These are phyloP conservation scores for Drosophila phalerata DNA, from an alignment of 2,888 invertebrate genomes.

Conservation along the genomic window DNA sequence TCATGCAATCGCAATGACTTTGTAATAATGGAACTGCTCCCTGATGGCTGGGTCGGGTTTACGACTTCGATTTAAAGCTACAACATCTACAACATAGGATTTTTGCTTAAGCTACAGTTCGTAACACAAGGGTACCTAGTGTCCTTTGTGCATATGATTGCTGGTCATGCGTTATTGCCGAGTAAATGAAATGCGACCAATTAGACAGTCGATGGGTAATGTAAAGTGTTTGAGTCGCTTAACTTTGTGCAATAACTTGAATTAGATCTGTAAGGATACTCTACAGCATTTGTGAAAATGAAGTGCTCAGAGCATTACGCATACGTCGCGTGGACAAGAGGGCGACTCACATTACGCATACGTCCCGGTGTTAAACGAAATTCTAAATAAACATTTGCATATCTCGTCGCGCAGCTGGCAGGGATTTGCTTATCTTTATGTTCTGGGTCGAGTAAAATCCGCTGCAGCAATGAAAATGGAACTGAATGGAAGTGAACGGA, in stretches of 20 bases:
- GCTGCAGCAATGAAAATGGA: constrained; percentile 27
- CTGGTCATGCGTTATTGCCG: constrained; percentile 45
- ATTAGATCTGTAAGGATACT: not conserved
- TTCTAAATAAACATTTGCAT: constrained; percentile 77
- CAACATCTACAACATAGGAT: not conserved
- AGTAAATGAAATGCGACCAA: constrained; percentile 29
- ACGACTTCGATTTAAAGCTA: constrained; percentile 2
- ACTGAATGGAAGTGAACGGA: constrained; percentile 3
- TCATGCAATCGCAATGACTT: constrained; percentile 33
- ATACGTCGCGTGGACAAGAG: constrained; percentile 31
- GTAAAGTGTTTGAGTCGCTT: constrained; percentile 8
- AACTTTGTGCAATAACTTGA: constrained; percentile 7
- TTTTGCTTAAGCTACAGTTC: not conserved
- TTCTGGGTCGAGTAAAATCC: not conserved
- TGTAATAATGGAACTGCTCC: constrained; percentile 23
- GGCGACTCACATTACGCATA: constrained; percentile 47
- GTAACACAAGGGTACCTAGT: not conserved
- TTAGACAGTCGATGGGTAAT: constrained; percentile 11
- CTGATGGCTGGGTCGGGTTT: not conserved
- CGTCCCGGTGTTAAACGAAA: constrained; percentile 52
- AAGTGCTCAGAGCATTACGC: constrained; percentile 52
- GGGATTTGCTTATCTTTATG: constrained; percentile 49
- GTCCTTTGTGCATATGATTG: constrained; percentile 31
- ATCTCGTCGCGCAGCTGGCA: constrained; percentile 51
- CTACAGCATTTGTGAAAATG: constrained; percentile 51